Conservation (phyloP, 2,888 invertebrate species). For the Pemphredon lugubris region DNA sequence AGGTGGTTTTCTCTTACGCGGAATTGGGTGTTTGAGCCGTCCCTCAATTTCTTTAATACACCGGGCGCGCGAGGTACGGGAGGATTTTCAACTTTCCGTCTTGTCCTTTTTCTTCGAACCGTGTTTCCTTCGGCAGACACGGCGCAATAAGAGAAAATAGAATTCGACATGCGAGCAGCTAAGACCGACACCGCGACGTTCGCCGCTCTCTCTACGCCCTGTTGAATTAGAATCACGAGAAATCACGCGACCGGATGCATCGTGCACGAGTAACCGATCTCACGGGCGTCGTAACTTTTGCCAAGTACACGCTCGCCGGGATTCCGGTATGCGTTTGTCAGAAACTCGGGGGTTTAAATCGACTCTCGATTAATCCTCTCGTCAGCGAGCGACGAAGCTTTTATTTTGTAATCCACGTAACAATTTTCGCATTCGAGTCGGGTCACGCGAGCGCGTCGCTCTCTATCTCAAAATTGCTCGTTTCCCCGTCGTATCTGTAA, state of each 20-base stretch:
- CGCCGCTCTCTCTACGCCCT: slow-evolving; percentile 17
- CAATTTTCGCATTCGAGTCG: too few species aligned
- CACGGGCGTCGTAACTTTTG: slow-evolving; percentile 26
- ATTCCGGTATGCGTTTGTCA: not conserved
- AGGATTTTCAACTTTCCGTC: too few species aligned
- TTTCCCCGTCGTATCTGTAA: too few species aligned
- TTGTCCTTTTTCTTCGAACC: too few species aligned
- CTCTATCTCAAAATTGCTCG: too few species aligned
- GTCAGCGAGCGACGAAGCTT: too few species aligned
- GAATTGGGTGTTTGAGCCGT: slow-evolving; percentile 7
- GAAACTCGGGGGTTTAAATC: too few species aligned
- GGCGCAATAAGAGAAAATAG: not conserved
- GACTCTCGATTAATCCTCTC: too few species aligned
- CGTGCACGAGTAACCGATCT: slow-evolving; percentile 29
- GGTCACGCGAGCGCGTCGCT: too few species aligned
- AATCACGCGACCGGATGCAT: slow-evolving; percentile 48
- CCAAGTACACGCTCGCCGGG: slow-evolving; percentile 9
- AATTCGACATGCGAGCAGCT: slow-evolving; percentile 10
- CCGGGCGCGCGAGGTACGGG: not conserved
- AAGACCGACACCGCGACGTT: not conserved
- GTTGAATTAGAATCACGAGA: slow-evolving; percentile 45
- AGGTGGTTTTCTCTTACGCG: not conserved
- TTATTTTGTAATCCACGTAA: too few species aligned
- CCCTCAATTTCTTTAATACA: not conserved
- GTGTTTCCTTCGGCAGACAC: not conserved